A percentile compares a stretch with the other conserved stretches of the same genome.
Evolutionary conservation across 1,140 invertebrate genomes (phyloP).

Genomic region (Microplitis demolitor): DNA sequence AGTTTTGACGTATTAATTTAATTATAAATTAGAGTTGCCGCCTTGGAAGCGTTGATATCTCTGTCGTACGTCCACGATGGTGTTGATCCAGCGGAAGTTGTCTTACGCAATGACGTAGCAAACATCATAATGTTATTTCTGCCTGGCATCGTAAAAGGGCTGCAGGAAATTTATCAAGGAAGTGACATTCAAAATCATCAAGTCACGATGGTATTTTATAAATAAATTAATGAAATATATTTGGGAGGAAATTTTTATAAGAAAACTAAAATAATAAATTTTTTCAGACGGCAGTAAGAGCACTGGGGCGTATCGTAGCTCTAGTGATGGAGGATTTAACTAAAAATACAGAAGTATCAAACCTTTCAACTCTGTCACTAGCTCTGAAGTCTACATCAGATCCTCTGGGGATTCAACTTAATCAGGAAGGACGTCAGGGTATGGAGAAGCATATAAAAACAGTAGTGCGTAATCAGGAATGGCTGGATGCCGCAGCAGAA

Average conservation of each 20-base stretch:
- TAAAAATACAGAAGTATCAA: conserved; percentile 27
- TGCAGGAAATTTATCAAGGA: conserved; percentile 64
- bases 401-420: conserved; percentile 18
- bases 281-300: conserved; percentile 59
- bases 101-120: conserved; percentile 59
- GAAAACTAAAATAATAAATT: conserved; percentile 25
- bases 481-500: conserved; percentile 64
- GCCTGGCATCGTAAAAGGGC: conserved; percentile 66
- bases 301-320: conserved; percentile 58
- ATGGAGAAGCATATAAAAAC: conserved; percentile 58
- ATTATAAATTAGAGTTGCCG: conserved; percentile 56
- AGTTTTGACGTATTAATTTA: conserved; percentile 19
- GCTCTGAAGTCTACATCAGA: background rate
- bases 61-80: conserved; percentile 63
- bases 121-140: conserved; percentile 67
- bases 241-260: conserved; percentile 4
- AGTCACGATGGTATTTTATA: conserved; percentile 62
- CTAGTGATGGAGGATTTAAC: conserved; percentile 60
- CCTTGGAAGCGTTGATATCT: conserved; percentile 65
- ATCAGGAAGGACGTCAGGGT: conserved; percentile 28
- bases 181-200: conserved; percentile 66
- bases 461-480: conserved; percentile 57
- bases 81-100: conserved; percentile 50
- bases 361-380: background rate
- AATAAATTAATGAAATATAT: background rate